Percentiles rank a stretch among this genome's conserved stretches.
These are phyloP conservation scores for Metalampra italica DNA, from an alignment of 2,888 invertebrate genomes.

Conservation along the genomic window DNA sequence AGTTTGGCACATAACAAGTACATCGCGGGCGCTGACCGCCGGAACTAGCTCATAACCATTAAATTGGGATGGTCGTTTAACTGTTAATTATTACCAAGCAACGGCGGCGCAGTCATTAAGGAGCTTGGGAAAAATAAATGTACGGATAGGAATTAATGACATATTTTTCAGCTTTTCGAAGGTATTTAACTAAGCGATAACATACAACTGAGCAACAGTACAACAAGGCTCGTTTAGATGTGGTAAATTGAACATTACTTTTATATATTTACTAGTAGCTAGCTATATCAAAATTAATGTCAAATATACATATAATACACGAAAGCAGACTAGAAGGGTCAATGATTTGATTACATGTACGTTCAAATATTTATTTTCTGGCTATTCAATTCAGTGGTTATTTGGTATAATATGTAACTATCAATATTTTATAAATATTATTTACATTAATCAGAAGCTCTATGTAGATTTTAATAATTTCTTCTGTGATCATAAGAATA, in stretches of 20 bases:
- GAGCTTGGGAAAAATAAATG: slow-evolving; percentile 38
- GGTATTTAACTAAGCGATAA: slow-evolving; percentile 34
- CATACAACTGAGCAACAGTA: slow-evolving; percentile 24
- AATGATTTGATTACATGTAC: too few species aligned
- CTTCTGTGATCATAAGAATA: too few species aligned
- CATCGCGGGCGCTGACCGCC: slow-evolving; percentile 36
- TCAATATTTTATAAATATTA: too few species aligned
- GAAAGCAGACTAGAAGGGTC: too few species aligned
- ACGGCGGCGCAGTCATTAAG: slow-evolving; percentile 47
- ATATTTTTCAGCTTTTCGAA: slow-evolving; percentile 35
- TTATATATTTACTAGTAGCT: background rate
- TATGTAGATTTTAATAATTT: too few species aligned
- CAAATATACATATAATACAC: too few species aligned
- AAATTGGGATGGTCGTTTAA: slow-evolving; percentile 61
- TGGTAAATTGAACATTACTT: slow-evolving; percentile 9
- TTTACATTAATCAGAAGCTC: too few species aligned
- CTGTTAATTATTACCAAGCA: slow-evolving; percentile 59
- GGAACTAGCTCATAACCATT: slow-evolving; percentile 67
- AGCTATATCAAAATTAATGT: too few species aligned
- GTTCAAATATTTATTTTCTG: too few species aligned
- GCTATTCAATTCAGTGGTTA: too few species aligned
- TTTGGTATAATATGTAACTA: too few species aligned
- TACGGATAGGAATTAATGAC: slow-evolving; percentile 34
- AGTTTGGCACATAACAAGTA: slow-evolving; percentile 38
- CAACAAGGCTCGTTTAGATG: slow-evolving; percentile 25